phyloP scores from a whole-genome alignment of 2,888 invertebrate species.

The Nematopogon swammerdamellus region DNA sequence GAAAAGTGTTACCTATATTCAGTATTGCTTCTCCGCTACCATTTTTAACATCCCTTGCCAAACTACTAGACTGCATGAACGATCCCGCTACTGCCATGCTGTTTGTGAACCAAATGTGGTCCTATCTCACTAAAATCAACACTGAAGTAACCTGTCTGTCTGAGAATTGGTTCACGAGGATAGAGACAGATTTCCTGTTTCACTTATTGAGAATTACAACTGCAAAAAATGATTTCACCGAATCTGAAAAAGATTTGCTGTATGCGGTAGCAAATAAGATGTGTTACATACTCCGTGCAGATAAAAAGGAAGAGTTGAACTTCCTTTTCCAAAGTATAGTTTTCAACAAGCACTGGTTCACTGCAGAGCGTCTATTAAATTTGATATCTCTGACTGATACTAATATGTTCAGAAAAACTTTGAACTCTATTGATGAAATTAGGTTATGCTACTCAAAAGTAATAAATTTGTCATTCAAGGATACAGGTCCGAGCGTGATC shows the following conservation, averaged over 20 bases:
- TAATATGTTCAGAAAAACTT: conserved; percentile 35
- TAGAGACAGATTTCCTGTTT: conserved; percentile 56
- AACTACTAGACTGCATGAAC: conserved; percentile 25
- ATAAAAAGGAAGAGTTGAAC: conserved; percentile 56
- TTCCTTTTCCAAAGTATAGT: conserved; percentile 57
- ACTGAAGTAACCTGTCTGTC: conserved; percentile 33
- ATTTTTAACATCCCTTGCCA: conserved; percentile 36
- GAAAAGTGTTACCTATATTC: conserved; percentile 37
- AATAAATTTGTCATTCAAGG: conserved; percentile 29
- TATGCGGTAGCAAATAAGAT: conserved; percentile 59
- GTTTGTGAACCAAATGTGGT: conserved; percentile 31
- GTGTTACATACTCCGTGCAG: conserved; percentile 56
- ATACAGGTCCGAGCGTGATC: conserved; percentile 32
- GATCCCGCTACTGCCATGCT: conserved; percentile 28
- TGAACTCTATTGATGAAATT: conserved; percentile 31
- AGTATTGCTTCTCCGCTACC: conserved; percentile 34
- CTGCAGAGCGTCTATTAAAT: conserved; percentile 51
- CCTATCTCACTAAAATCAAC: conserved; percentile 41
- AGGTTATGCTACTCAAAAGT: conserved; percentile 40
- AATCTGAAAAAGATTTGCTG: conserved; percentile 44
- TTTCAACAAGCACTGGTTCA: conserved; percentile 59
- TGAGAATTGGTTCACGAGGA: conserved; percentile 62
- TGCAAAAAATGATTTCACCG: conserved; percentile 26
- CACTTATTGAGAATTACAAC: conserved; percentile 41
- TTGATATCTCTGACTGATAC: conserved; percentile 48